phyloP scores from a whole-genome alignment of 2,797 vertebrate genomes.

The Anomalospiza imberbis region DNA sequence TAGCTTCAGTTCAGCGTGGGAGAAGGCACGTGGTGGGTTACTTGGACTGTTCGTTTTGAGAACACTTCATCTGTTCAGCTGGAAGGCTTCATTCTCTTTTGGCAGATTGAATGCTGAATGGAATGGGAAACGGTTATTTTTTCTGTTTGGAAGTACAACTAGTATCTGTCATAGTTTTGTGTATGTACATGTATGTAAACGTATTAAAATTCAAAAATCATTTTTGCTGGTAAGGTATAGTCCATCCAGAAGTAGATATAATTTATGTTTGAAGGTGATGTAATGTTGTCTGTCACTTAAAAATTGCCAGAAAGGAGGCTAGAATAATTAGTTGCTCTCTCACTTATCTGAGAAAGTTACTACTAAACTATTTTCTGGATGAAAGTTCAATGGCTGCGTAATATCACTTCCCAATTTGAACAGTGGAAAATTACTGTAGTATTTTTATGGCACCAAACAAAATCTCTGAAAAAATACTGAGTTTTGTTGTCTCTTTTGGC shows the following conservation, averaged over 20 bases:
- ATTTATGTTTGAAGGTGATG: fast-evolving
- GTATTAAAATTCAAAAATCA: fast-evolving
- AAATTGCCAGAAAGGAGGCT: not conserved
- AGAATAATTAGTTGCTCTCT: not conserved
- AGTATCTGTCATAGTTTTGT: fast-evolving
- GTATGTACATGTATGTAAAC: fast-evolving
- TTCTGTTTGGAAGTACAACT: not conserved
- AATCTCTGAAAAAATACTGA: not conserved
- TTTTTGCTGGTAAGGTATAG: not conserved
- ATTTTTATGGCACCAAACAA: not conserved
- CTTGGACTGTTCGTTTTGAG: fast-evolving
- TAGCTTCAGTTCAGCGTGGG: fast-evolving
- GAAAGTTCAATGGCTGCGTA: fast-evolving
- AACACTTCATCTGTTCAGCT: fast-evolving
- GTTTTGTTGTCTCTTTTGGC: not conserved
- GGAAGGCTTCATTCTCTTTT: fast-evolving
- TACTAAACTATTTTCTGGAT: not conserved
- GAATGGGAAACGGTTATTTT: not conserved
- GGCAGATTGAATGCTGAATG: not conserved
- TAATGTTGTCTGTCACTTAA: not conserved
- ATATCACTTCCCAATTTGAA: not conserved
- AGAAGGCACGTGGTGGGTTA: not conserved
- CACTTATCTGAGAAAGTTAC: not conserved
- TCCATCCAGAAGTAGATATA: fast-evolving
- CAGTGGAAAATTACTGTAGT: fast-evolving